These are phyloP conservation scores for Bufo bufo DNA, from an alignment of 2,113 vertebrate genomes.

Conservation along the genomic window DNA sequence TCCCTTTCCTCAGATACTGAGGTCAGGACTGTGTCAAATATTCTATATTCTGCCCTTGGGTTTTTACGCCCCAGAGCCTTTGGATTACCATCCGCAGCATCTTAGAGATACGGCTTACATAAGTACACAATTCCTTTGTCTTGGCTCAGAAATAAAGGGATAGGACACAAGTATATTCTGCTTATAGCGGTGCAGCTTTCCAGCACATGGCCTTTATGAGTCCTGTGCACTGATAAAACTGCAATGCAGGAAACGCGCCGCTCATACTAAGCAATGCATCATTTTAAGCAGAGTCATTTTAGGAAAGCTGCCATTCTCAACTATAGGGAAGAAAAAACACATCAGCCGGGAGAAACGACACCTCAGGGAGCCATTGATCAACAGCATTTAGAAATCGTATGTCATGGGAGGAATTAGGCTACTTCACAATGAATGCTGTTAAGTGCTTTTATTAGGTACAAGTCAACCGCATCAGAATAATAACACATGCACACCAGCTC, in stretches of 20 bases:
- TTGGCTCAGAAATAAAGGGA: not conserved
- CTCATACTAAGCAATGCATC: slow-evolving; percentile 48
- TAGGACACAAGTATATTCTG: not conserved
- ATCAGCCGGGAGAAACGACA: slow-evolving; percentile 26
- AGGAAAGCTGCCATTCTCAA: slow-evolving; percentile 48
- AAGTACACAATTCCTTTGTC: not conserved
- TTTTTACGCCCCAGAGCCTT: too few relatives aligned
- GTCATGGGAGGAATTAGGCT: slow-evolving; percentile 30
- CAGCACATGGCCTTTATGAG: not conserved
- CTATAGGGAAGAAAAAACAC: slow-evolving; percentile 27
- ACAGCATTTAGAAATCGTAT: slow-evolving; percentile 38
- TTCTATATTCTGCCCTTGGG: too few relatives aligned
- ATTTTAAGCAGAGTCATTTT: slow-evolving; percentile 42
- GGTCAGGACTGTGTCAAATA: too few relatives aligned
- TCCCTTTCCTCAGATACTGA: too few relatives aligned
- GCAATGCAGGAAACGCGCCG: slow-evolving; percentile 1
- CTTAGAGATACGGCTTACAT: not conserved
- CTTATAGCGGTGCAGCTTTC: not conserved
- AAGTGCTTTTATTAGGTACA: slow-evolving; percentile 31
- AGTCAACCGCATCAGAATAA: slow-evolving; percentile 8
- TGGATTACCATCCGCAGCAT: not conserved
- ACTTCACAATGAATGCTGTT: slow-evolving; percentile 35
- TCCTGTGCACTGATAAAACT: slow-evolving; percentile 23
- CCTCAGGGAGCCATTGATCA: slow-evolving; percentile 49
- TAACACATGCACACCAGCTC: not conserved